These are phyloP conservation scores for Danionella cerebrum DNA, from an alignment of 2,113 vertebrate genomes.

Conservation along the genomic window DNA sequence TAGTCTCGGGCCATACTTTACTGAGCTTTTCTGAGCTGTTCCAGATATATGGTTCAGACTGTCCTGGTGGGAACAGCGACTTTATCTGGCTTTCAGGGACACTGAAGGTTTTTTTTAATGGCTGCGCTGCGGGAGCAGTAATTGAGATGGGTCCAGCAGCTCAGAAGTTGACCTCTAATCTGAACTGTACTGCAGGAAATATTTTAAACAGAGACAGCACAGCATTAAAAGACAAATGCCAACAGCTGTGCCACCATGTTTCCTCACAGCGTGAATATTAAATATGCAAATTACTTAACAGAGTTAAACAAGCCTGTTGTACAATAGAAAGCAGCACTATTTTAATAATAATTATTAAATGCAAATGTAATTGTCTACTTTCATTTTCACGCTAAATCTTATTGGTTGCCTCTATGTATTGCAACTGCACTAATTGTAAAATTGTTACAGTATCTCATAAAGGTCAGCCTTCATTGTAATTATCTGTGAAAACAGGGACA, in stretches of 20 bases:
- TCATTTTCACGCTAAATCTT: no score
- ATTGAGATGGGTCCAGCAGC: background rate
- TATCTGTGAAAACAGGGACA: no score
- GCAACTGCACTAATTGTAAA: no score
- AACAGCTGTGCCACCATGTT: background rate
- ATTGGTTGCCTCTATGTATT: no score
- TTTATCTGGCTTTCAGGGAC: constrained; percentile 6
- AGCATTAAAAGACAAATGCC: background rate
- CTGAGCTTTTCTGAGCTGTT: background rate
- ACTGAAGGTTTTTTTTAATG: background rate
- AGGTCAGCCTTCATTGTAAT: no score
- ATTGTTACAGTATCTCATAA: no score
- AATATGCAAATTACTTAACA: no score
- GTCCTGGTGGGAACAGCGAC: constrained; percentile 1
- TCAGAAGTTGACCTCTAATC: background rate
- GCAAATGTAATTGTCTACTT: background rate
- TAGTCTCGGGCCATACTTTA: no score
- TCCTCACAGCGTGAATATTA: background rate
- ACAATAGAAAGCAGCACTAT: no score
- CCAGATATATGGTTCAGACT: background rate
- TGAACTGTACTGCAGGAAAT: background rate
- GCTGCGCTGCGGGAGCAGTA: background rate
- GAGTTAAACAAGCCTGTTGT: no score
- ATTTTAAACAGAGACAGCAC: background rate
- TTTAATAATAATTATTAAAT: no score